Evolutionary conservation across 1,140 invertebrate species (phyloP).

Genomic region (Wasmannia auropunctata): DNA sequence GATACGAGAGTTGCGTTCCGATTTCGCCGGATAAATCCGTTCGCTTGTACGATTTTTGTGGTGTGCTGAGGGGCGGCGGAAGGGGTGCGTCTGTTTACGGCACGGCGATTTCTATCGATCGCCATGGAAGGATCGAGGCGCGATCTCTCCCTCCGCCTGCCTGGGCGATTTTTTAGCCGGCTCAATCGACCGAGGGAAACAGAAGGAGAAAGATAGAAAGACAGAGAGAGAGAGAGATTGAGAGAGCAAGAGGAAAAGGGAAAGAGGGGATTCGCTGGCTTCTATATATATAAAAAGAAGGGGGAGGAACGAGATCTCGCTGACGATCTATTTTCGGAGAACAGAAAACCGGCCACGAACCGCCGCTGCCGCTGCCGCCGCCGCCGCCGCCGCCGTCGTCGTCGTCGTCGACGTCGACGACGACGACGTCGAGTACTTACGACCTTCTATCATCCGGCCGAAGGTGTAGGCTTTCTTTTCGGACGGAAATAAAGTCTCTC

Average conservation of each 20-base stretch:
- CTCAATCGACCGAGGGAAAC: slow-evolving; percentile 69
- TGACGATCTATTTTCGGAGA: slow-evolving; percentile 83
- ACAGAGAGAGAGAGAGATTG: slow-evolving; percentile 69
- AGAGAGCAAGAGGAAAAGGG: slow-evolving; percentile 53
- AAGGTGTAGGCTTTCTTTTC: slow-evolving; percentile 45
- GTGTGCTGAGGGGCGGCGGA: not conserved
- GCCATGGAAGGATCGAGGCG: slow-evolving; percentile 54
- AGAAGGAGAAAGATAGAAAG: slow-evolving; percentile 62
- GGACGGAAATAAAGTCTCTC: slow-evolving; percentile 53
- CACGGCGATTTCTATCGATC: slow-evolving; percentile 41
- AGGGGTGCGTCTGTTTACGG: slow-evolving; percentile 43
- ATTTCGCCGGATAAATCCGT: slow-evolving; percentile 53
- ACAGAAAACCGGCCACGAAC: slow-evolving; percentile 78
- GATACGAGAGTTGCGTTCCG: slow-evolving; percentile 8
- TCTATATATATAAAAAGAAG: slow-evolving; percentile 66
- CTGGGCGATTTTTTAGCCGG: slow-evolving; percentile 54
- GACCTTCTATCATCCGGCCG: slow-evolving; percentile 46
- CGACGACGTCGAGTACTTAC: slow-evolving; percentile 6
- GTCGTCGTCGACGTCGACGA: not conserved
- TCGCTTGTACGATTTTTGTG: slow-evolving; percentile 28
- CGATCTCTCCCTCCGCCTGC: slow-evolving; percentile 34
- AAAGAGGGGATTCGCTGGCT: slow-evolving; percentile 18
- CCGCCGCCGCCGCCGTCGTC: not conserved
- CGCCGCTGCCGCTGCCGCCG: not conserved
- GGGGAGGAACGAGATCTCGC: slow-evolving; percentile 73